phyloP scores from a whole-genome alignment of 2,113 vertebrate species.

The Paramormyrops kingsleyae region DNA sequence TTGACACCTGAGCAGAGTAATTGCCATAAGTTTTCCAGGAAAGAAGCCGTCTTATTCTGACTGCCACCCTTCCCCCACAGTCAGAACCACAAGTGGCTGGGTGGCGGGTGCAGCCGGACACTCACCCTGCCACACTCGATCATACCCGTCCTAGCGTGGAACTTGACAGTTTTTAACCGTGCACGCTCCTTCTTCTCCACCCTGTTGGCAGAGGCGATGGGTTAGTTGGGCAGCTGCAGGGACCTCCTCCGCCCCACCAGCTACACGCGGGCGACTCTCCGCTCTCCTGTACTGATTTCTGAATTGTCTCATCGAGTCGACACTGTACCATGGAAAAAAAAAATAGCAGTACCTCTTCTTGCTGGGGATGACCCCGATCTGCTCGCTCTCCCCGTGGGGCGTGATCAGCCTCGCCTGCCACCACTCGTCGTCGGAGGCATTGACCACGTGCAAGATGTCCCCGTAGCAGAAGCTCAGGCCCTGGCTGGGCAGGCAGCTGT shows the following conservation, averaged over 20 bases:
- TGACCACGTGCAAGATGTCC: slow-evolving; percentile 95
- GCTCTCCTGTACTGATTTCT: background rate
- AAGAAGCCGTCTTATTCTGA: background rate
- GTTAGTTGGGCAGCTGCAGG: background rate
- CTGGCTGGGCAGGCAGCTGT: slow-evolving; percentile 97
- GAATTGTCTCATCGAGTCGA: background rate
- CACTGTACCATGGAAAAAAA: background rate
- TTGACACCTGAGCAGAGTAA: background rate
- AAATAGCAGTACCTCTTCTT: slow-evolving; percentile 79
- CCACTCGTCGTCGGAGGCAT: slow-evolving; percentile 97
- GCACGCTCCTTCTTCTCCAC: slow-evolving; percentile 94
- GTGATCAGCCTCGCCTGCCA: slow-evolving; percentile 97
- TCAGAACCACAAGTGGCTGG: background rate
- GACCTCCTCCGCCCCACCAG: background rate
- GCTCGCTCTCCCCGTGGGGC: slow-evolving; percentile 90
- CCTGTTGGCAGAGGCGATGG: slow-evolving; percentile 35
- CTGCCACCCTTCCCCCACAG: background rate
- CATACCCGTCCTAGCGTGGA: slow-evolving; percentile 96
- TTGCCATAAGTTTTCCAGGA: background rate
- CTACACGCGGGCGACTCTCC: background rate
- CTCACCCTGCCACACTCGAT: slow-evolving; percentile 95
- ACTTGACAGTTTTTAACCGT: slow-evolving; percentile 97
- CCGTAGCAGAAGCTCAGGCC: slow-evolving; percentile 96
- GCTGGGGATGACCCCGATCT: slow-evolving; percentile 97
- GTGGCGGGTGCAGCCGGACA: background rate